Evolutionary conservation across 2,113 vertebrate species (phyloP).

Genomic region (Cepphus grylle): DNA sequence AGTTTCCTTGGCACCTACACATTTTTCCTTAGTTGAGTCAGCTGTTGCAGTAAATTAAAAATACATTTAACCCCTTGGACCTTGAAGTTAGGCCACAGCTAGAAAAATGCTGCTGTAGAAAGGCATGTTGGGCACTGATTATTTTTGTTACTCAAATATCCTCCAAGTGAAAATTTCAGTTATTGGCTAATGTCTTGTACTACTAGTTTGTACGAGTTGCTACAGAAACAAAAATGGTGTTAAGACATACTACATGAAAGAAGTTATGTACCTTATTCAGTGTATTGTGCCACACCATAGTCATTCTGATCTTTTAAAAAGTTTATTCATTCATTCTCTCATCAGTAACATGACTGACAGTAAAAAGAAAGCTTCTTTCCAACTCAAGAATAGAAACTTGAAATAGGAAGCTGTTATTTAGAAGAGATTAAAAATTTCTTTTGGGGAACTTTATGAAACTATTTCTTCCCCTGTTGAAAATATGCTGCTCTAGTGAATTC

Average conservation of each 20-base stretch:
- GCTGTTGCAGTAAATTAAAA: background rate
- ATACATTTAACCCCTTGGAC: background rate
- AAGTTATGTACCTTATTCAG: background rate
- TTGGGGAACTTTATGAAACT: background rate
- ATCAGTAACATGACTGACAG: background rate
- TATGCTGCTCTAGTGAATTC: background rate
- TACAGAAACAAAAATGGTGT: background rate
- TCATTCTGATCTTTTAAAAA: background rate
- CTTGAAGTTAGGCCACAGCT: background rate
- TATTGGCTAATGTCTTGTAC: background rate
- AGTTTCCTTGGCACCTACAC: constrained; percentile 1
- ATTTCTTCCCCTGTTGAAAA: background rate
- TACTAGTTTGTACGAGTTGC: background rate
- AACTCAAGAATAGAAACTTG: background rate
- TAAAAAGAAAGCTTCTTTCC: background rate
- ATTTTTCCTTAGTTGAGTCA: background rate
- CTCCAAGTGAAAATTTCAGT: background rate
- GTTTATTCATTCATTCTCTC: background rate
- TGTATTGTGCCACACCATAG: background rate
- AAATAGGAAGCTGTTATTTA: background rate
- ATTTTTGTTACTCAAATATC: background rate
- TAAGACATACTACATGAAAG: background rate
- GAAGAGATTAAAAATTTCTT: background rate
- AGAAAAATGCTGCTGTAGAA: background rate
- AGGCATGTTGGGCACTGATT: background rate